Evolutionary conservation across 2,113 vertebrate species (phyloP).

Genomic region (Ammospiza nelsoni): DNA sequence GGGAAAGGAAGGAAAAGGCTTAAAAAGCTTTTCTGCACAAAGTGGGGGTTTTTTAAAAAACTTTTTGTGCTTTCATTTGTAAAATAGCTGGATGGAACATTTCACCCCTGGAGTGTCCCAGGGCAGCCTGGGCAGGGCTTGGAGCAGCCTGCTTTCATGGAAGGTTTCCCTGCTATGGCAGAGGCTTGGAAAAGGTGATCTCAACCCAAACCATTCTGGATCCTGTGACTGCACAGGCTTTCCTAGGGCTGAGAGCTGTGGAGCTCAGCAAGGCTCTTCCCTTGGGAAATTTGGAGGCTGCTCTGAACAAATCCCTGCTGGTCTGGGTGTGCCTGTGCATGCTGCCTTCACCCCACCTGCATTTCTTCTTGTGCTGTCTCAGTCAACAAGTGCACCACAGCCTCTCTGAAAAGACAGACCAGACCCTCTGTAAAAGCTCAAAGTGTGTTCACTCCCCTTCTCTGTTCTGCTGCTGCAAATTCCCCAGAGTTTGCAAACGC

Average conservation of each 20-base stretch:
- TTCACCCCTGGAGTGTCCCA: not conserved
- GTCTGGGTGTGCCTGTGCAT: not conserved
- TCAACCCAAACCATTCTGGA: not conserved
- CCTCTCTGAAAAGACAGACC: not conserved
- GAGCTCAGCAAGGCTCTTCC: not conserved
- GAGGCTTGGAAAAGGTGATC: not conserved
- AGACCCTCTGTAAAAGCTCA: not conserved
- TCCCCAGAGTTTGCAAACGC: not conserved
- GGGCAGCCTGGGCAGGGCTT: not conserved
- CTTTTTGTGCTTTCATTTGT: not conserved
- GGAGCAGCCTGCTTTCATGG: not conserved
- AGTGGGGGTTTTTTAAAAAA: not conserved
- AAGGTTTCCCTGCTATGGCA: not conserved
- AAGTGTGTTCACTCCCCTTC: not conserved
- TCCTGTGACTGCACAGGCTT: rapidly evolving
- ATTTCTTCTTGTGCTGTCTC: not conserved
- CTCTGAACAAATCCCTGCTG: not conserved
- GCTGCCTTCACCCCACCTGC: not conserved
- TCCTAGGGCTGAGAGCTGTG: not conserved
- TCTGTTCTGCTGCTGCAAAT: not conserved
- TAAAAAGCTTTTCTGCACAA: not conserved
- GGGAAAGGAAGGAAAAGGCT: not conserved
- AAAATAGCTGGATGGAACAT: not conserved
- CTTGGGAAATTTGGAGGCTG: not conserved
- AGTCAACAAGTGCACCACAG: not conserved